Percentiles rank a stretch among this genome's conserved stretches.
These are phyloP conservation scores for Drosophila dunni DNA, from an alignment of 1,140 invertebrate genomes.

Conservation along the genomic window DNA sequence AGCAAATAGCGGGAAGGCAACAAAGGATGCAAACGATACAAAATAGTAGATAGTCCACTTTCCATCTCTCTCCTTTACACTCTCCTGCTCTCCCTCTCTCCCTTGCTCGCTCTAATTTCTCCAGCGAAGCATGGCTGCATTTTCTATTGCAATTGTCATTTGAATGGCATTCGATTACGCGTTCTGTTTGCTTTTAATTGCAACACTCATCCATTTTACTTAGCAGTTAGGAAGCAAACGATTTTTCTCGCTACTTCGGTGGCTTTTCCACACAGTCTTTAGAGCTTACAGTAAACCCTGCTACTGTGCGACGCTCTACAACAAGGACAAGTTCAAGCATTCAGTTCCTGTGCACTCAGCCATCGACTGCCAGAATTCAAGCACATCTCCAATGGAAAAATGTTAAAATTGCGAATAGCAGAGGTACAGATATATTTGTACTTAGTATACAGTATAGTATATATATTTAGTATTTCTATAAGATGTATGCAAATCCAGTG, in stretches of 20 bases:
- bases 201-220: constrained; percentile 63
- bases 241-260: not conserved
- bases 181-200: constrained; percentile 75
- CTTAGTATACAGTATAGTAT: not conserved
- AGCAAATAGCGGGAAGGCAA: constrained; percentile 16
- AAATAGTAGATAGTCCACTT: constrained; percentile 12
- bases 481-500: not conserved
- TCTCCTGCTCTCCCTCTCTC: too few relatives aligned
- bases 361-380: constrained; percentile 44
- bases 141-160: constrained; percentile 45
- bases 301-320: not conserved
- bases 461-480: not conserved
- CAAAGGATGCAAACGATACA: constrained; percentile 18
- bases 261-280: not conserved
- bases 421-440: not conserved
- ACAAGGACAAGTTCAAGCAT: constrained; percentile 28
- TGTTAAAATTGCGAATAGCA: constrained; percentile 1
- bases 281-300: not conserved
- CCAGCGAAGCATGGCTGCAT: too few relatives aligned
- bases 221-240: constrained; percentile 33
- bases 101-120: too few relatives aligned
- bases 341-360: constrained; percentile 24
- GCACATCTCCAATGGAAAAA: constrained; percentile 38
- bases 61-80: too few relatives aligned
- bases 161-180: constrained; percentile 73